phyloP scores from a whole-genome alignment of 2,888 invertebrate species.

The Slavum lentiscoides region DNA sequence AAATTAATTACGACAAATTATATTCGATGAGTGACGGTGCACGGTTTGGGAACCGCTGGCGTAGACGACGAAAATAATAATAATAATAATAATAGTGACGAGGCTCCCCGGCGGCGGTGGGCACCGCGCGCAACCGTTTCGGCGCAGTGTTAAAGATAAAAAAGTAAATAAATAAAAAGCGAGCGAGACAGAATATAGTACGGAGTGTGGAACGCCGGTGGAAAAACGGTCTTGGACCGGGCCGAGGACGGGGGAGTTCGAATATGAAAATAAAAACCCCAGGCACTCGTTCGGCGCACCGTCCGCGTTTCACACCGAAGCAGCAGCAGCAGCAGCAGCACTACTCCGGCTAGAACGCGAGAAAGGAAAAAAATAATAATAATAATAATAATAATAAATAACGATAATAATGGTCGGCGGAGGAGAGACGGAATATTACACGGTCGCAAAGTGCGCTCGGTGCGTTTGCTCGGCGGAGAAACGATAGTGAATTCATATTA shows the following conservation, averaged over 20 bases:
- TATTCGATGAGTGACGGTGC: no score
- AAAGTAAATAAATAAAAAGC: conserved; percentile 38
- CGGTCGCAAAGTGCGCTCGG: not conserved
- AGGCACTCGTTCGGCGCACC: conserved; percentile 31
- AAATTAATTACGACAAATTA: no score
- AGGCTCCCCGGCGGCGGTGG: no score
- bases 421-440: not conserved
- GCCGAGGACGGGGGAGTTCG: conserved; percentile 7
- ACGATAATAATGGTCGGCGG: not conserved
- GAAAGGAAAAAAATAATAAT: no score
- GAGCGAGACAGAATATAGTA: not conserved
- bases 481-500: conserved; percentile 36
- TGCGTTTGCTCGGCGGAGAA: no score
- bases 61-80: no score
- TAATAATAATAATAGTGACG: no score
- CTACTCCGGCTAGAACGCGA: no score
- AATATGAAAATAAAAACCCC: conserved; percentile 51
- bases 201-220: no score
- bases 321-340: no score
- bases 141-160: conserved; percentile 33
- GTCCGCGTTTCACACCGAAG: not conserved
- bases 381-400: no score
- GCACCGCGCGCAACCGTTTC: not conserved
- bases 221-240: not conserved
- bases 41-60: no score